phyloP scores from a whole-genome alignment of 2,888 invertebrate genomes.

The Portevinia maculata region DNA sequence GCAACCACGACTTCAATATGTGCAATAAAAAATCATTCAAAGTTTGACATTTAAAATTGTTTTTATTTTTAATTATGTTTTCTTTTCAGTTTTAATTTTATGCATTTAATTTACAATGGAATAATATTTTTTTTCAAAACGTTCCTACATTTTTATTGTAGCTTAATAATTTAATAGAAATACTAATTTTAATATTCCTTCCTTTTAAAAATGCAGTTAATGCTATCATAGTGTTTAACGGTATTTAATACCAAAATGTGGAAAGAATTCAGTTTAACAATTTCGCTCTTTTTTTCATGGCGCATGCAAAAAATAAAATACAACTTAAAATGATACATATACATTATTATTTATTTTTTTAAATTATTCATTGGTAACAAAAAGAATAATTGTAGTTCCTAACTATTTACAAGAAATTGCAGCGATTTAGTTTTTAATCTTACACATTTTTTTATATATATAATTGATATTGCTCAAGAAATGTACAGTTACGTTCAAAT shows the following conservation, averaged over 20 bases:
- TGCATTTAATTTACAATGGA: conserved; percentile 71
- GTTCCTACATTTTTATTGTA: conserved; percentile 54
- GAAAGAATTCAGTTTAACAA: conserved; percentile 48
- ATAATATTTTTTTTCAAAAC: conserved; percentile 70
- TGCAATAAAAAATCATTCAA: not conserved
- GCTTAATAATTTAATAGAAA: conserved; percentile 69
- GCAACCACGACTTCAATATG: not conserved
- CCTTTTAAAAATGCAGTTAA: conserved; percentile 42
- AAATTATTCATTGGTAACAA: conserved; percentile 38
- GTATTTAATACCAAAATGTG: conserved; percentile 67
- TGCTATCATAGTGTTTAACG: conserved; percentile 56
- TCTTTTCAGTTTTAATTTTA: conserved; percentile 38
- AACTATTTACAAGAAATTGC: conserved; percentile 59
- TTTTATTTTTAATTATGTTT: conserved; percentile 27
- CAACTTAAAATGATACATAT: not conserved
- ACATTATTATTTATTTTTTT: conserved; percentile 1
- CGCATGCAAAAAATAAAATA: conserved; percentile 19
- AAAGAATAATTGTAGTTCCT: conserved; percentile 13
- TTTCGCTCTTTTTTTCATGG: conserved; percentile 33
- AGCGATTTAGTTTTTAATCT: conserved; percentile 5
- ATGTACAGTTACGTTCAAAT: conserved; percentile 58
- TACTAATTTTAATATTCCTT: conserved; percentile 51
- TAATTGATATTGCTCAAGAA: conserved; percentile 55
- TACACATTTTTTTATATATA: not conserved
- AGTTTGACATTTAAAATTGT: conserved; percentile 60